Base-by-base conservation (phyloP, 2,888 invertebrate species). In the Pammene aurita region DNA sequence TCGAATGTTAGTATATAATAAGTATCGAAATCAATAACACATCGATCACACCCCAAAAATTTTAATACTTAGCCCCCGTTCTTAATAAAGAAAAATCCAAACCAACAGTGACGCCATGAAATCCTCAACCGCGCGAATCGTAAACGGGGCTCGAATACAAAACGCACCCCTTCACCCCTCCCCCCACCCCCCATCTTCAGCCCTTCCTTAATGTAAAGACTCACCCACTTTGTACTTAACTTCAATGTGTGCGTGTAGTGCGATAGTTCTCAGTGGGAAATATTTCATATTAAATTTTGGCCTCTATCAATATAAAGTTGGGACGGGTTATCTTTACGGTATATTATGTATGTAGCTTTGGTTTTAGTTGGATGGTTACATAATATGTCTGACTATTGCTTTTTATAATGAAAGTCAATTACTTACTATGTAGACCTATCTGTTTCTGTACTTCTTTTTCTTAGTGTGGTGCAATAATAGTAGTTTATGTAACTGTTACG, bases 251-350 rank as follows among this genome's bases (percentile, higher is more conserved):
- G 88, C 64, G 89, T 85, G 85, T 86, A 84, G 75, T 75, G 76
- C 64, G 78, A 77, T 74, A 70, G 84, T 78, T 79, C 64, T 70
- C 72, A 84, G 85, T 85, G 85, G 81, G 83, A 86, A 90, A 91
- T 91, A 92, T 91, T 90, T 89, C 89, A 90, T 91, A 91, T 90
- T 90, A 90, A 89, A 90, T 90, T 89, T 88, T 83, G 84, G 86
- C 84, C 90, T 91, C 87, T 87, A 90, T 89, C 89, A 90, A 88
- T 88, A 87, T 80, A 80, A 79, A 80, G 81, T 83, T 80, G 57
- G 61, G 67, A 80, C 76, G 85, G 85, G 87, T 85, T 87, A 86
- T 87, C 87, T 86, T 87, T 85, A 85, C 84, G 79, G 76, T 69
- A 72, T 56, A 58, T 70, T 62, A 68, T 68, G 68, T 50, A 18